A percentile compares a stretch with the other conserved stretches of the same genome.
Evolutionary conservation across 2,888 invertebrate genomes (phyloP).

Genomic region (Furcula furcula): DNA sequence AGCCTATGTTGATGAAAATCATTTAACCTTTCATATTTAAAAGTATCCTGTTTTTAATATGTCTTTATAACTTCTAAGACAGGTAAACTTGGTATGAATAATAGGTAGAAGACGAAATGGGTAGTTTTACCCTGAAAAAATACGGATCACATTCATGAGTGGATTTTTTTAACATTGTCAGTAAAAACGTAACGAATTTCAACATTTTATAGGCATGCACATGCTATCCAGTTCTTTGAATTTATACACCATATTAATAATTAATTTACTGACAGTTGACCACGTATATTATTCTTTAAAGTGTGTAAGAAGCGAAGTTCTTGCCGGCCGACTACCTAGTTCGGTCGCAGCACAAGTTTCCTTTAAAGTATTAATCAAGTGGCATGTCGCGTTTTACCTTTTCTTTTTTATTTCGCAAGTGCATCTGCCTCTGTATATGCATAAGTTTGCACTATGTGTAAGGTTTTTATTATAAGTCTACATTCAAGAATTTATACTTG

Average conservation of each 20-base stretch:
- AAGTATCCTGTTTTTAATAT: no score
- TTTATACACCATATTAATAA: conserved; percentile 15
- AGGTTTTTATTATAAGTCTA: conserved; percentile 6
- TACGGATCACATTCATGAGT: no score
- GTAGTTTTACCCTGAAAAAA: no score
- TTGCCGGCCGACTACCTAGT: conserved; percentile 40
- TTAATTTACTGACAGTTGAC: conserved; percentile 28
- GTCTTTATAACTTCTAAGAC: no score
- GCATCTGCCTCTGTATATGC: conserved; percentile 54
- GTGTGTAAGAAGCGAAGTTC: conserved; percentile 17
- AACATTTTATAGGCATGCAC: conserved; percentile 6
- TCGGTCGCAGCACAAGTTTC: conserved; percentile 56
- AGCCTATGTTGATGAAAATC: no score
- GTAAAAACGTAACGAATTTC: no score
- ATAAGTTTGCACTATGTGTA: conserved; percentile 15
- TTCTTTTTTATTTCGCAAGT: conserved; percentile 52
- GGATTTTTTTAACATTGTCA: no score
- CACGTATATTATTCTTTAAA: conserved; percentile 23
- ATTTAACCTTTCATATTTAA: no score
- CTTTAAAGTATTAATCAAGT: conserved; percentile 72
- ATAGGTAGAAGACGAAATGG: no score
- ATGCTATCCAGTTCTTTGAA: conserved; percentile 21
- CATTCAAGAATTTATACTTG: no score
- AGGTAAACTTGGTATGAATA: no score
- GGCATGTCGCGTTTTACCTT: conserved; percentile 47